These are phyloP conservation scores for Phyllostomus hastatus DNA, from an alignment of 2,113 vertebrate genomes.

Conservation along the genomic window DNA sequence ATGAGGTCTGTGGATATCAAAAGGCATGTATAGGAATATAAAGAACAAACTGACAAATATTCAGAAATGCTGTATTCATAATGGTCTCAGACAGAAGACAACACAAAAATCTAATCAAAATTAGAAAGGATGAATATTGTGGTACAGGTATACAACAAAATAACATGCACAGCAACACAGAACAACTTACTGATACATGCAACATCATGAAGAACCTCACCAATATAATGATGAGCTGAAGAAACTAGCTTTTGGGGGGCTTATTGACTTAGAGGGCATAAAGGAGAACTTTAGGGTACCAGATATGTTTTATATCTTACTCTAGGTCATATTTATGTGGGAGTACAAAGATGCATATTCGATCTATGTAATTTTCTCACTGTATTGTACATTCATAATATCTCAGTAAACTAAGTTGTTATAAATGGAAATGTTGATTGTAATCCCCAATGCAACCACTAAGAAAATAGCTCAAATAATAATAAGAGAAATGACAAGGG, in stretches of 20 bases:
- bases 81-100: neutral
- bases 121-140: neutral
- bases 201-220: neutral
- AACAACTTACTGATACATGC: neutral
- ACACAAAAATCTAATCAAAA: neutral
- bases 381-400: neutral
- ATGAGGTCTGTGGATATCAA: neutral
- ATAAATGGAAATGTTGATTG: neutral
- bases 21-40: neutral
- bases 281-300: neutral
- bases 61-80: neutral
- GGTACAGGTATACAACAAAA: neutral
- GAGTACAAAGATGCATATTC: neutral
- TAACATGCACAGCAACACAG: neutral
- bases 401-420: neutral
- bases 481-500: neutral
- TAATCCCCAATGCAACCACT: neutral
- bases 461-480: neutral
- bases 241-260: neutral
- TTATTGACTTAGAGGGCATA: neutral
- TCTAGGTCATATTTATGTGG: neutral
- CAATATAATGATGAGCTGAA: neutral
- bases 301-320: neutral
- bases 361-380: neutral
- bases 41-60: too few species aligned